phyloP scores from a whole-genome alignment of 2,797 vertebrate genomes.

The Hybognathus amarus region DNA sequence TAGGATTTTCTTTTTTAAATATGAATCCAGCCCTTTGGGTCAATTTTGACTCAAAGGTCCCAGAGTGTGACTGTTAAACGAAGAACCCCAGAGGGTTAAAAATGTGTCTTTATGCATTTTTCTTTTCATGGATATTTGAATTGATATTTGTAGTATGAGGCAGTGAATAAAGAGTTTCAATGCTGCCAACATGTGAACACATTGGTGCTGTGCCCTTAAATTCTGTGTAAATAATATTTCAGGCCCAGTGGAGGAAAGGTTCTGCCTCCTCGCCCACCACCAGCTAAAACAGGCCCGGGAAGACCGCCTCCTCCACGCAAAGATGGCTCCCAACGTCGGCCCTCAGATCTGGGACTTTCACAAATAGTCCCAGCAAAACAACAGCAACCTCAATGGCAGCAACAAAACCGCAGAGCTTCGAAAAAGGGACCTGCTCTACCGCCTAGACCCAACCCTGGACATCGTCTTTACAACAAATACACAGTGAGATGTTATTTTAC shows the following conservation, averaged over 20 bases:
- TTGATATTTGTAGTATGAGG: background rate
- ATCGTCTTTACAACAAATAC: constrained; percentile 94
- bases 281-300: constrained; percentile 82
- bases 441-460: constrained; percentile 91
- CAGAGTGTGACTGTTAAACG: too few species aligned
- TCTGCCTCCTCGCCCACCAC: constrained; percentile 79
- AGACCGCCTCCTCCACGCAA: constrained; percentile 86
- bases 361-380: constrained; percentile 25
- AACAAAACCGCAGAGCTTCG: constrained; percentile 45
- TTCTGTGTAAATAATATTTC: constrained; percentile 56
- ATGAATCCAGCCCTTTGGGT: too few species aligned
- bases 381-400: constrained; percentile 52
- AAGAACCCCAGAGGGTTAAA: too few species aligned
- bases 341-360: constrained; percentile 30
- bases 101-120: background rate
- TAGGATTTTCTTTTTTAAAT: too few species aligned
- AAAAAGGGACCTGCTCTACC: constrained; percentile 85
- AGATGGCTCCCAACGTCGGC: constrained; percentile 71
- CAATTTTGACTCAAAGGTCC: too few species aligned
- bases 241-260: constrained; percentile 79
- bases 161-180: background rate
- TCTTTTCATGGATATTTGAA: background rate
- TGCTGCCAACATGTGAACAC: background rate
- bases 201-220: constrained; percentile 7
- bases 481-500: constrained; percentile 76